Percentiles rank a stretch among this genome's conserved stretches.
phyloP scores from a whole-genome alignment of 1,140 invertebrate species.

The Melanaphis sacchari region DNA sequence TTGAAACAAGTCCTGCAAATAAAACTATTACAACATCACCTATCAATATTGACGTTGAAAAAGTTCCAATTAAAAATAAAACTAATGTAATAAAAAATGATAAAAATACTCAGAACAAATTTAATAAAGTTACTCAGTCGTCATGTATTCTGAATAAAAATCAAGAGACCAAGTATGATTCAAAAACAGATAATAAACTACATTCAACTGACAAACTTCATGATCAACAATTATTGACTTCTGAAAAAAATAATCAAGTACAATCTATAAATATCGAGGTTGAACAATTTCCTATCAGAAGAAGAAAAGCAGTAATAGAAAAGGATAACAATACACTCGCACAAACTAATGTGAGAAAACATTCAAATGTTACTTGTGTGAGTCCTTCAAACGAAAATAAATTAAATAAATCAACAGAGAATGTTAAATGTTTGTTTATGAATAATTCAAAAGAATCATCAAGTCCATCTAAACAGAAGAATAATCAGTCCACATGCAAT shows the following conservation, averaged over 20 bases:
- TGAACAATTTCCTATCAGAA: conserved; percentile 24
- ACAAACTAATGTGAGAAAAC: background rate
- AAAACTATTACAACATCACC: background rate
- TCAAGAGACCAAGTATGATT: background rate
- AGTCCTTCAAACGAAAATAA: background rate
- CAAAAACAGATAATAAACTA: background rate
- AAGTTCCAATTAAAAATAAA: background rate
- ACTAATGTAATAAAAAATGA: background rate
- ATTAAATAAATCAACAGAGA: background rate
- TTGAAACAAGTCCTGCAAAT: background rate
- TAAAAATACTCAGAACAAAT: background rate
- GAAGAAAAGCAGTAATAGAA: background rate
- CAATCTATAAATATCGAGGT: conserved; percentile 30
- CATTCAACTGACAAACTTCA: background rate
- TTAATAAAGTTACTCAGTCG: background rate
- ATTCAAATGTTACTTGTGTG: background rate
- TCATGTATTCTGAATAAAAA: background rate
- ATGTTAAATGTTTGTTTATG: background rate
- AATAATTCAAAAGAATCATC: background rate
- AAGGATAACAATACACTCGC: background rate
- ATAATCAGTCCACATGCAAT: background rate
- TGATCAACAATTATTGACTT: background rate
- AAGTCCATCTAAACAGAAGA: background rate
- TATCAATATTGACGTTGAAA: conserved; percentile 38
- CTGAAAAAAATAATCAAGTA: conserved; percentile 3